Base-by-base conservation (phyloP, 2,113 vertebrate species). In the Trematocara marginatum region DNA sequence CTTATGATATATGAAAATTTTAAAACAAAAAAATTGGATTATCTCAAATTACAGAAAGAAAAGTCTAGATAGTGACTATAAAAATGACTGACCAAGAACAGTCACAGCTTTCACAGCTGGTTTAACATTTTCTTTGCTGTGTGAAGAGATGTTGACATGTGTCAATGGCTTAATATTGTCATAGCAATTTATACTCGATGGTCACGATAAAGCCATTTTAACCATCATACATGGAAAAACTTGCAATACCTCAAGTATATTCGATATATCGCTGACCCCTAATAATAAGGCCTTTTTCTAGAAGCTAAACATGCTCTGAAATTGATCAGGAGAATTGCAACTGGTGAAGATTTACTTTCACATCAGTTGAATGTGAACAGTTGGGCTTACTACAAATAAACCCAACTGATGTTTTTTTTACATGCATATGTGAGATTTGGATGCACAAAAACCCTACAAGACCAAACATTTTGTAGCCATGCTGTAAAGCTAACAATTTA, bases 181-280 rank as follows among this genome's bases (percentile, higher is more conserved):
- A 56, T 57, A 1, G 23, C 23, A 57, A 57, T 57, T 57, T 29
- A 57, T 29, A 29, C 54, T 2, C 12, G 12, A 56, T 10, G 2
- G 56, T 59, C 29, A 59, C 1, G 7, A 59, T 16, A 59, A 59
- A 59, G 56, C 13, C 56, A 59, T 18, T 59, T 59, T 59, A 59
- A 10, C 29, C 29, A 6, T 0, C 7, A 34, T 59, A 18, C 15
- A 9, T 59, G 7, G 56, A 59, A 34, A 34, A 0, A 59, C 1
- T 59, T 59, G 0, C 8, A 8, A 59, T 59, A 59, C 56, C 13
- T 59, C 1, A 34, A 18, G 56, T 59, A 34, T 1, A 59, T 18
- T 59, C 0, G 2, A 34, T 59, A 34, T 59, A 6, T 59, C 0
- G 5, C 29, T 29, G 15, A 59, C 56, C 0, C 56, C 0, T 59